Evolutionary conservation across 2,888 invertebrate genomes (phyloP).

Genomic region (Penaeus monodon): DNA sequence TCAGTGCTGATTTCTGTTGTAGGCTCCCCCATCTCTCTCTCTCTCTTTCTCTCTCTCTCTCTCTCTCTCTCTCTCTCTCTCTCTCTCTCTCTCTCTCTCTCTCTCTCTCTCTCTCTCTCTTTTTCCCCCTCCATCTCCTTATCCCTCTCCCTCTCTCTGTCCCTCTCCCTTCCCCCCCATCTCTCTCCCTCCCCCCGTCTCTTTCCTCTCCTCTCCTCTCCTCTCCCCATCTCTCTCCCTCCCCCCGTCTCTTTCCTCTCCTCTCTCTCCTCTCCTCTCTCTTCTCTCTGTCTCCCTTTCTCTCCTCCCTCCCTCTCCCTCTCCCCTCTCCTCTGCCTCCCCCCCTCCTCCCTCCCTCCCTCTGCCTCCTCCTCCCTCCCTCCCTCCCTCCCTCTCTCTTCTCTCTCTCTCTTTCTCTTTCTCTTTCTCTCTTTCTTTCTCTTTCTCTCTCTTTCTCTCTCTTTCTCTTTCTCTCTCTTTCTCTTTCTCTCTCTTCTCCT

Average conservation of each 20-base stretch:
- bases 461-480: background rate
- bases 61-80: background rate
- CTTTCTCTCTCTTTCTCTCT: background rate
- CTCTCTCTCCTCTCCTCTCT: constrained; percentile 17
- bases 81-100: background rate
- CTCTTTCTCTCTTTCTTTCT: background rate
- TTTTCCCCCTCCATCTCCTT: constrained; percentile 14
- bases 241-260: background rate
- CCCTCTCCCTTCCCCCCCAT: background rate
- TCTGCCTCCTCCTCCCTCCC: no score
- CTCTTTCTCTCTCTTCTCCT: constrained; percentile 10
- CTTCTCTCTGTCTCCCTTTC: background rate
- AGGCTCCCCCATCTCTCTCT: no score
- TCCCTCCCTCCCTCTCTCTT: background rate
- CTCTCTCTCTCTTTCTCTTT: background rate
- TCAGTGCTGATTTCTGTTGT: no score
- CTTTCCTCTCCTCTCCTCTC: background rate
- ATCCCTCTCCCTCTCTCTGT: background rate
- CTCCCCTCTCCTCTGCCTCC: background rate
- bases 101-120: background rate
- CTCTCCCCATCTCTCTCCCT: background rate
- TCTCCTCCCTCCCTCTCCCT: background rate
- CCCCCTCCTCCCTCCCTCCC: background rate
- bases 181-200: background rate
- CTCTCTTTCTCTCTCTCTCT: no score